Conservation (phyloP, 2,113 vertebrate genomes). For the Pionites leucogaster region DNA sequence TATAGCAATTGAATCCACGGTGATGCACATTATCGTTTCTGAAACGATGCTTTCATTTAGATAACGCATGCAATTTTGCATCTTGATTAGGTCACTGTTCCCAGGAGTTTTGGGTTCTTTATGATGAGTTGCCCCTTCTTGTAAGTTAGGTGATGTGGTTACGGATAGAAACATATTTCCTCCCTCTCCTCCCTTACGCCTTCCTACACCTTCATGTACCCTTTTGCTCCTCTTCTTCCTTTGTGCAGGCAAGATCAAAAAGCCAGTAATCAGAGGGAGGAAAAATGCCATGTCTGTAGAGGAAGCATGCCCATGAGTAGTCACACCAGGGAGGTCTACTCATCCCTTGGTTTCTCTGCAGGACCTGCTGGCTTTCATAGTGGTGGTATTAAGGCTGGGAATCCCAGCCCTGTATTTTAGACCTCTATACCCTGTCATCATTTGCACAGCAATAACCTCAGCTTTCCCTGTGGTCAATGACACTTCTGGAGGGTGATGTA, state of each 20-base stretch:
- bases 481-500: background rate
- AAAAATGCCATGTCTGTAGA: rapidly evolving
- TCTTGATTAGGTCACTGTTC: slow-evolving; percentile 83
- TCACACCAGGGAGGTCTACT: background rate
- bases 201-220: background rate
- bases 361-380: background rate
- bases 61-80: slow-evolving; percentile 81
- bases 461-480: background rate
- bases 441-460: background rate
- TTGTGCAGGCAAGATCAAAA: background rate
- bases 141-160: slow-evolving; percentile 34
- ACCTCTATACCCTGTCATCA: background rate
- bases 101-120: slow-evolving; percentile 68
- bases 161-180: background rate
- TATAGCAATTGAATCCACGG: slow-evolving; percentile 69
- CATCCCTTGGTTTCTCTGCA: background rate
- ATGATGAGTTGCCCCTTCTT: slow-evolving; percentile 58
- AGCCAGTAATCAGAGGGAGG: background rate
- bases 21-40: slow-evolving; percentile 76
- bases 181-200: background rate
- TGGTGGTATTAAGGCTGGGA: background rate
- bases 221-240: background rate
- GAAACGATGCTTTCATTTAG: slow-evolving; percentile 82
- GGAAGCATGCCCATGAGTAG: background rate
- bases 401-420: background rate